Base-by-base conservation (phyloP, 2,113 vertebrate species). In the Melospiza melodia region DNA sequence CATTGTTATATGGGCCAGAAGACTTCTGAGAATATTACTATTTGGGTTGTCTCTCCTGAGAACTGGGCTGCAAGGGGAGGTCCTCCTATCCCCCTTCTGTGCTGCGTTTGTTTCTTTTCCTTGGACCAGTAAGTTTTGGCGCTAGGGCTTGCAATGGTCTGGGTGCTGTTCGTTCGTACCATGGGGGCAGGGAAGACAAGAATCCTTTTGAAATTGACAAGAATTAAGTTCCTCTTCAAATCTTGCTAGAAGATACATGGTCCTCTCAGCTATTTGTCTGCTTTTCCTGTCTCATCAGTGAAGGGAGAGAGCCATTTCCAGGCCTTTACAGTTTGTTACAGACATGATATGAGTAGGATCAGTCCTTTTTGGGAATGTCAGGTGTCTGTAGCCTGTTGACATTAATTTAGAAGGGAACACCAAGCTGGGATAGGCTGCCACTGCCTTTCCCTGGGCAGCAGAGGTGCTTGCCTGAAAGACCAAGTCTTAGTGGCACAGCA, bases 191-290 rank as follows among this genome's bases (percentile, higher is more conserved):
- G 75, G 54, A 89, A 57, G 15, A 28, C 2, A 11, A 49, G 16
- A 65, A 61, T 65, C 15, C 31, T 55, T n/a, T 66, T 62, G 68
- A 67, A 61, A 57, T 25, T 35, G 11, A 4, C 52, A 61, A 76
- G 20, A 66, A 66, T 73, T 25, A n/a, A 13, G 24, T 72, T 55
- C 4, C 1, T 61, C 17, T 65, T 75, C 4, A 1, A 21, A 30
- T 80, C 54, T 82, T 4, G 0, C 35, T 51, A 0, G 59, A 41
- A 49, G 69, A 55, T 66, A 63, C 2, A 0, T 67, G 15, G 24
- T 33, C 10, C 24, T 67, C 49, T 80, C 28, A 35, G 35, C 21
- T 75, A 2, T 67, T 41, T 57, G 10, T 74, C 15, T 90, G 44
- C 10, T 20, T 85, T 55, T 61, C n/a, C 24, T 73, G 9, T 30